These are phyloP conservation scores for Romanogobio albipinnatus DNA, from an alignment of 2,113 vertebrate genomes.

Conservation along the genomic window DNA sequence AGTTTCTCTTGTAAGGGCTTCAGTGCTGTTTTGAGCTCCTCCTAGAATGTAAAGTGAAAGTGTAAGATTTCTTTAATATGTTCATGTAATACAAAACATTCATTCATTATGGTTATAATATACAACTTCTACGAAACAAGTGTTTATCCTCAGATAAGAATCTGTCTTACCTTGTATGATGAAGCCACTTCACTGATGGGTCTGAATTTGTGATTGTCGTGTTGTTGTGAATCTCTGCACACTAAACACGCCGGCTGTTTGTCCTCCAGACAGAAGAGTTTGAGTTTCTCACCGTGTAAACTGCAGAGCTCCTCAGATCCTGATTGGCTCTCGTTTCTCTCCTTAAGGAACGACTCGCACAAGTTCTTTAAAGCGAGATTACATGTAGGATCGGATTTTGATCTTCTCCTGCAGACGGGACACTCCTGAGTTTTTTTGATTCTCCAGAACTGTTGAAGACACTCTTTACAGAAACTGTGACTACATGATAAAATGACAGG, in stretches of 20 bases:
- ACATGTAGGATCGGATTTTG: not conserved
- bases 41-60: not conserved
- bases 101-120: not conserved
- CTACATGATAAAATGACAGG: not conserved
- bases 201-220: not conserved
- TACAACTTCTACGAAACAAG: not conserved
- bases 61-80: not conserved
- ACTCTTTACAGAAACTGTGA: constrained; percentile 9
- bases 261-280: not conserved
- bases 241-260: not conserved
- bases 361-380: not conserved
- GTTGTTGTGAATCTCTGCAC: no score
- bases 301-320: not conserved
- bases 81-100: not conserved
- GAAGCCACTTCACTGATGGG: not conserved
- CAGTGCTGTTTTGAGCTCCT: not conserved
- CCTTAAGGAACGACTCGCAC: not conserved
- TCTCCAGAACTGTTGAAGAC: not conserved
- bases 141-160: not conserved
- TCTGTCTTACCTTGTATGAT: not conserved
- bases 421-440: not conserved
- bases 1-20: not conserved
- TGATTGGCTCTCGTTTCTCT: not conserved
- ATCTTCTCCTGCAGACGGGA: not conserved
- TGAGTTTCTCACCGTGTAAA: not conserved